phyloP scores from a whole-genome alignment of 2,797 vertebrate species.

The Manis javanica region DNA sequence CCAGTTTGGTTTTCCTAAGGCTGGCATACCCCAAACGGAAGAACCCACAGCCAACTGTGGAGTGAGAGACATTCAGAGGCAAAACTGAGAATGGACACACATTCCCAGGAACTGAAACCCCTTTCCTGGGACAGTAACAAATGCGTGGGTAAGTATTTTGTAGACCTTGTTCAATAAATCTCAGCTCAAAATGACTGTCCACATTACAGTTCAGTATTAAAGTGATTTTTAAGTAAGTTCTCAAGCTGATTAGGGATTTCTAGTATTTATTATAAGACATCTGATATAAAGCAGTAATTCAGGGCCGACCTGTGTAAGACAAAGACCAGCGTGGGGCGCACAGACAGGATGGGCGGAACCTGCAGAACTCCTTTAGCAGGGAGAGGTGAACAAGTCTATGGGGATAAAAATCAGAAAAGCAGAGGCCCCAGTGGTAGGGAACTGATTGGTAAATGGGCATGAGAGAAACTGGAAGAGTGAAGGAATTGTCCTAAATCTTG shows the following conservation, averaged over 20 bases:
- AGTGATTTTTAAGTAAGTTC: neutral
- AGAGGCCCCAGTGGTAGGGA: too few species aligned
- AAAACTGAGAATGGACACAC: neutral
- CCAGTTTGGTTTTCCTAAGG: neutral
- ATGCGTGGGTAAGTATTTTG: neutral
- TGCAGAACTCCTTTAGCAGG: neutral
- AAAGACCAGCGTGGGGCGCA: neutral
- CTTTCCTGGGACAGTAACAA: neutral
- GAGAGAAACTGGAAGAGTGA: neutral
- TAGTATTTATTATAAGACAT: neutral
- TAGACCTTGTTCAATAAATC: neutral
- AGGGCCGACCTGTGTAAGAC: neutral
- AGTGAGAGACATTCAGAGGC: neutral
- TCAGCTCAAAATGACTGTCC: neutral
- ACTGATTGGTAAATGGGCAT: neutral
- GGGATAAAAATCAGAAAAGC: neutral
- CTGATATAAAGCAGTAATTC: neutral
- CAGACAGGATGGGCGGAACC: neutral
- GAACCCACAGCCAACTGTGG: neutral
- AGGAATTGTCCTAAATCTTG: neutral
- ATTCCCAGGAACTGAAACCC: neutral
- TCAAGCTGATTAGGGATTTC: neutral
- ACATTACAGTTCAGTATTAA: neutral
- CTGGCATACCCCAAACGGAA: neutral
- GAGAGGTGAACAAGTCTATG: neutral